Percentiles rank a stretch among this genome's conserved stretches.
These are phyloP conservation scores for Hafferia zeledoni DNA, from an alignment of 2,797 vertebrate genomes.

Conservation along the genomic window DNA sequence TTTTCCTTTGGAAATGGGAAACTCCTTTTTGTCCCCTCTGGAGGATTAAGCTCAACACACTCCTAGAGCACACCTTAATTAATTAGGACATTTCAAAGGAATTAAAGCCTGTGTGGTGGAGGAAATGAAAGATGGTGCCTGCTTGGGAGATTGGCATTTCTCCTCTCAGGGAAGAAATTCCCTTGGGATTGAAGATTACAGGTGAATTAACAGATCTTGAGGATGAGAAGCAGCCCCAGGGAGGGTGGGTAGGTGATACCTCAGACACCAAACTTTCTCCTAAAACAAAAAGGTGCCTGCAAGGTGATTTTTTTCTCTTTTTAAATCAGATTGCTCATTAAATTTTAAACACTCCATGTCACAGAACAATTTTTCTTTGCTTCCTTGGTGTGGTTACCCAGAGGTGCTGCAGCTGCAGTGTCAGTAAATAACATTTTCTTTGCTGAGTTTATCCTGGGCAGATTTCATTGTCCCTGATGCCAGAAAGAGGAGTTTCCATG, in stretches of 20 bases:
- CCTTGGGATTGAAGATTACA: background rate
- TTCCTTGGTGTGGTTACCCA: conserved; percentile 23
- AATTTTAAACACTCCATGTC: background rate
- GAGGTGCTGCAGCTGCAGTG: conserved; percentile 19
- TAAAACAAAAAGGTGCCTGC: background rate
- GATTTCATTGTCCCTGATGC: background rate
- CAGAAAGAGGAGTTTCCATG: background rate
- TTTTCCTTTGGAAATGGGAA: too few relatives aligned
- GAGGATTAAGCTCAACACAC: background rate
- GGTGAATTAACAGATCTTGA: background rate
- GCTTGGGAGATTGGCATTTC: background rate
- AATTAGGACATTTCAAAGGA: background rate
- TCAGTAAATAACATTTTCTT: conserved; percentile 14
- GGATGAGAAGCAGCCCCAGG: background rate
- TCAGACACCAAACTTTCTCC: background rate
- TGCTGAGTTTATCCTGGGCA: background rate
- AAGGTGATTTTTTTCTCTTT: background rate
- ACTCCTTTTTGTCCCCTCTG: too few relatives aligned
- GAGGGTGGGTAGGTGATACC: background rate
- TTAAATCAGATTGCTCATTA: background rate
- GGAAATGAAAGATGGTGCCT: background rate
- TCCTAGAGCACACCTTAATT: background rate
- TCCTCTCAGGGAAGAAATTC: background rate
- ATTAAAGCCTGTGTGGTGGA: background rate
- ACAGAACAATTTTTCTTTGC: conserved; percentile 30